These are phyloP conservation scores for Tringa solitaria DNA, from an alignment of 2,113 vertebrate genomes.

Conservation along the genomic window DNA sequence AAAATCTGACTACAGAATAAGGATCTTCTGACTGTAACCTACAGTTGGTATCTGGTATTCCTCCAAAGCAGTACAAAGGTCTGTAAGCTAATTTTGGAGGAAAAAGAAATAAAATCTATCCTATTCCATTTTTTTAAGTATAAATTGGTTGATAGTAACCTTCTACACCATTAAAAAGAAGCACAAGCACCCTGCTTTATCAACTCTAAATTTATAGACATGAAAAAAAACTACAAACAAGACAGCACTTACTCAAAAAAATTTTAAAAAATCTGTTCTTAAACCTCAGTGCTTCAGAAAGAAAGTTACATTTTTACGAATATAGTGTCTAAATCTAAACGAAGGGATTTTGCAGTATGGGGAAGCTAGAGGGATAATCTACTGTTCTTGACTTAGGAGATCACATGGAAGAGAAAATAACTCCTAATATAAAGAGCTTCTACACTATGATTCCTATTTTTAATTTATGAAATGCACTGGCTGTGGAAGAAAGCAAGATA, in stretches of 20 bases:
- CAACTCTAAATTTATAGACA: background rate
- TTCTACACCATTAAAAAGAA: background rate
- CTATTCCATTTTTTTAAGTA: background rate
- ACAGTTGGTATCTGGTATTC: constrained; percentile 5
- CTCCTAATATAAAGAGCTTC: background rate
- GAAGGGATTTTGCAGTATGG: background rate
- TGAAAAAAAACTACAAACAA: background rate
- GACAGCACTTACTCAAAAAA: background rate
- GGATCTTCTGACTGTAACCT: constrained; percentile 39
- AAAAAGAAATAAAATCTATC: background rate
- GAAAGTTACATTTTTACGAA: background rate
- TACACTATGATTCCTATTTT: background rate
- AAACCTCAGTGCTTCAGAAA: background rate
- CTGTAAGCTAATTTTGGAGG: background rate
- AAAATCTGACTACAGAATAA: constrained; percentile 42
- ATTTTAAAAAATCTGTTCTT: background rate
- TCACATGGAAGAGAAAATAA: background rate
- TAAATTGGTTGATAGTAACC: background rate
- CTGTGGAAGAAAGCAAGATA: background rate
- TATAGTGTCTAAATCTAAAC: background rate
- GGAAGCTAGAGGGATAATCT: background rate
- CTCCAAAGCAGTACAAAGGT: constrained; percentile 12
- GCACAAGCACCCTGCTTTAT: background rate
- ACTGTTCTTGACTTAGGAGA: background rate
- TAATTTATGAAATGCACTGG: background rate